phyloP scores from a whole-genome alignment of 1,140 invertebrate species.

The Rhizoglyphus robini region DNA sequence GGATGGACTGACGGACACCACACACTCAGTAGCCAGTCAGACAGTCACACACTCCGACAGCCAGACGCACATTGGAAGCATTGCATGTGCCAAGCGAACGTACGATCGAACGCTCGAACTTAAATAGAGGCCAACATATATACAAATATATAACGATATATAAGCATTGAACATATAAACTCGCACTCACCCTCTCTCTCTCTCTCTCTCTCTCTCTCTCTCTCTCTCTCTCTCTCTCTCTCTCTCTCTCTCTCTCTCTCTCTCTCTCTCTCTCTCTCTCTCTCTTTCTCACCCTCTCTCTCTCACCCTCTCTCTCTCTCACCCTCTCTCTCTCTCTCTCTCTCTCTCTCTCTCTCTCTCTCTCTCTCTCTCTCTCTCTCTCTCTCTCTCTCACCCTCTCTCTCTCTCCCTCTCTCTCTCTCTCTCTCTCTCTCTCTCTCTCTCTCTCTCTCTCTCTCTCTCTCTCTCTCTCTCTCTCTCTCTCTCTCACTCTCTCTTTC shows the following conservation, averaged over 20 bases:
- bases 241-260: slow-evolving; percentile 15
- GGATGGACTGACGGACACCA: too few species aligned
- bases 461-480: slow-evolving; percentile 8
- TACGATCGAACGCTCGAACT: too few species aligned
- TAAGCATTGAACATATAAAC: too few species aligned
- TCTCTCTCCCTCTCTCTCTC: neutral
- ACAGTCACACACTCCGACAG: too few species aligned
- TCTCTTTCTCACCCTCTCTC: too few species aligned
- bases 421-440: neutral
- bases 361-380: slow-evolving; percentile 15
- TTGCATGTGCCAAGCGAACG: too few species aligned
- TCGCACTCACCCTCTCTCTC: too few species aligned
- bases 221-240: slow-evolving; percentile 8
- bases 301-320: too few species aligned
- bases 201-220: neutral
- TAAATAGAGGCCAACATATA: too few species aligned
- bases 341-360: slow-evolving; percentile 8
- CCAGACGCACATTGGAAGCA: too few species aligned
- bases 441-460: slow-evolving; percentile 9
- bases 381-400: slow-evolving; percentile 1
- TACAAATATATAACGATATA: too few species aligned
- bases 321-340: slow-evolving; percentile 13
- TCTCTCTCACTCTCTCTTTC: slow-evolving; percentile 4
- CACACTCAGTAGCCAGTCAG: too few species aligned
- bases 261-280: slow-evolving; percentile 8